Evolutionary conservation across 2,797 vertebrate genomes (phyloP).

Genomic region (Catostomus latipinnis): DNA sequence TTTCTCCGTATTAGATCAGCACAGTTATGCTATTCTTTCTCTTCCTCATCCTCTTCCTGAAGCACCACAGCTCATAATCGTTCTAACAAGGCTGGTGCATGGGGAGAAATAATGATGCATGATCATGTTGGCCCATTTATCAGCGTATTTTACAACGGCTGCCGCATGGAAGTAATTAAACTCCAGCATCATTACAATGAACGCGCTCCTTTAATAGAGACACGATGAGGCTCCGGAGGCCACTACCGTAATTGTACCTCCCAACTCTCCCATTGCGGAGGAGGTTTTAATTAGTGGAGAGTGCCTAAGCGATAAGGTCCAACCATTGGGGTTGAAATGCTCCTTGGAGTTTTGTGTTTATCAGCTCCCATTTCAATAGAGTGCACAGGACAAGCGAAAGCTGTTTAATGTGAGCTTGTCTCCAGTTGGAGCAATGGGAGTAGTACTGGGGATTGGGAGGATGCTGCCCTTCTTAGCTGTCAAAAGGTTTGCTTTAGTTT

Average conservation of each 20-base stretch:
- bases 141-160: conserved; percentile 98
- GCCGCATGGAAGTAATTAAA: conserved; percentile 99
- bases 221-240: conserved; percentile 97
- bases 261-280: conserved; percentile 84
- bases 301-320: conserved; percentile 69
- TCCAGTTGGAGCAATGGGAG: background rate
- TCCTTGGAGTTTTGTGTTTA: conserved; percentile 47
- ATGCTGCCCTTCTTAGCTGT: background rate
- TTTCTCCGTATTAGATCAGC: conserved; percentile 80
- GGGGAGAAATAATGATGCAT: conserved; percentile 83
- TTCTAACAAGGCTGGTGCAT: conserved; percentile 59
- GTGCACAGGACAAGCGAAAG: conserved; percentile 31
- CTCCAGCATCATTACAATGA: conserved; percentile 98
- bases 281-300: conserved; percentile 92
- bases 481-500: background rate
- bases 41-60: conserved; percentile 37
- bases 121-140: conserved; percentile 98
- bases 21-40: conserved; percentile 78
- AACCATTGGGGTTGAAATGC: conserved; percentile 31
- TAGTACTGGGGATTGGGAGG: background rate
- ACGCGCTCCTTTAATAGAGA: conserved; percentile 98
- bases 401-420: conserved; percentile 28
- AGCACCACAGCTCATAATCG: conserved; percentile 65
- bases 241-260: conserved; percentile 91
- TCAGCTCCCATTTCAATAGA: conserved; percentile 19